A percentile compares a stretch with the other conserved stretches of the same genome.
Evolutionary conservation across 2,888 invertebrate species (phyloP).

Genomic region (Drosophila barbarae): DNA sequence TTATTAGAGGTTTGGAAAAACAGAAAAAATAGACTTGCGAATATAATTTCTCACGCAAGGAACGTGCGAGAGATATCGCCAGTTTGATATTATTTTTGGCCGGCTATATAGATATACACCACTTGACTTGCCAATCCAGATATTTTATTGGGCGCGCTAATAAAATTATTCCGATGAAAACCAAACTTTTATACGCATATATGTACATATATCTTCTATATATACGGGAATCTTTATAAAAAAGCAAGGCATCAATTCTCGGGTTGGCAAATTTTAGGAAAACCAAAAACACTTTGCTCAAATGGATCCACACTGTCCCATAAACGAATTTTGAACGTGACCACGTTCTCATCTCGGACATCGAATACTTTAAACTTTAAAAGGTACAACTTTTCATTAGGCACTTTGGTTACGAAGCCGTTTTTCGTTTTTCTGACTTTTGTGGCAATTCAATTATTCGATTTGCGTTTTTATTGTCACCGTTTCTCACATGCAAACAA

Average conservation of each 20-base stretch:
- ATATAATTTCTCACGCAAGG: slow-evolving; percentile 25
- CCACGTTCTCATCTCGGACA: slow-evolving; percentile 1
- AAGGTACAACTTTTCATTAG: slow-evolving; percentile 23
- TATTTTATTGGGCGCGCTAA: slow-evolving; percentile 33
- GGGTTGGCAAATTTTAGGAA: slow-evolving; percentile 34
- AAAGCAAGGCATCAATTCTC: slow-evolving; percentile 29
- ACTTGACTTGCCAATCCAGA: slow-evolving; percentile 13
- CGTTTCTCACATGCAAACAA: slow-evolving; percentile 60
- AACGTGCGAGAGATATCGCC: slow-evolving; percentile 51
- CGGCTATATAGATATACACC: slow-evolving; percentile 24
- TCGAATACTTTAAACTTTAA: neutral
- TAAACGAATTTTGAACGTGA: slow-evolving; percentile 15
- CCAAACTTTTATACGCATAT: slow-evolving; percentile 12
- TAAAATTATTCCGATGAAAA: slow-evolving; percentile 22
- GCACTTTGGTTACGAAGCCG: slow-evolving; percentile 32
- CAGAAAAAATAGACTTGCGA: slow-evolving; percentile 28
- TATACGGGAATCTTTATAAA: slow-evolving; percentile 11
- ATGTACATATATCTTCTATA: slow-evolving; percentile 9
- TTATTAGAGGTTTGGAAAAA: slow-evolving; percentile 17
- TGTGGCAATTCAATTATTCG: slow-evolving; percentile 56
- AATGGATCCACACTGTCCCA: slow-evolving; percentile 5
- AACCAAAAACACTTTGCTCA: slow-evolving; percentile 4
- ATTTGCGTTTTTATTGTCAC: slow-evolving; percentile 35
- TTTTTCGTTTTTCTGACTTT: slow-evolving; percentile 28
- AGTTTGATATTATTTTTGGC: slow-evolving; percentile 55